These are phyloP conservation scores for Biston stratarius DNA, from an alignment of 2,888 invertebrate species.

Conservation along the genomic window DNA sequence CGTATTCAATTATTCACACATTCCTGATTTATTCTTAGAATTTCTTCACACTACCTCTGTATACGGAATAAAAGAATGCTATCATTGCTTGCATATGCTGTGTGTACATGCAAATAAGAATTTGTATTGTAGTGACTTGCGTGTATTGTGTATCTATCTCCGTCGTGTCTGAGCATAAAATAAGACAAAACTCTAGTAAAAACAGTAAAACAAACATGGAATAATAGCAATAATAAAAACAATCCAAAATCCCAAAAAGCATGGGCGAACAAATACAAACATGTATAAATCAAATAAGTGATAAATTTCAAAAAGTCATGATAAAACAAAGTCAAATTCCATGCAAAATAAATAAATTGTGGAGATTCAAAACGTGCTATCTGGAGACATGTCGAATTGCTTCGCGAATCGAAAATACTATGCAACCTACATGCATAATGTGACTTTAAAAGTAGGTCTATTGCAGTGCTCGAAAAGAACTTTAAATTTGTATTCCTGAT, in stretches of 20 bases:
- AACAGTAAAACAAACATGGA: slow-evolving; percentile 55
- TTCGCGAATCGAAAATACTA: slow-evolving; percentile 45
- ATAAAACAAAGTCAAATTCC: slow-evolving; percentile 60
- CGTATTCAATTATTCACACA: background rate
- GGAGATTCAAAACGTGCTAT: slow-evolving; percentile 56
- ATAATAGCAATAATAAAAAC: slow-evolving; percentile 57
- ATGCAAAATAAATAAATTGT: slow-evolving; percentile 62
- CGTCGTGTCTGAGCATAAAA: slow-evolving; percentile 21
- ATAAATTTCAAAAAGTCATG: slow-evolving; percentile 27
- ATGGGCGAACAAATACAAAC: slow-evolving; percentile 61
- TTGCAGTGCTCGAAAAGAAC: slow-evolving; percentile 44
- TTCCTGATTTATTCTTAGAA: background rate
- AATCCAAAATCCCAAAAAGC: slow-evolving; percentile 67
- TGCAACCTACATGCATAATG: slow-evolving; percentile 62
- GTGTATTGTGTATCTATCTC: slow-evolving; percentile 26
- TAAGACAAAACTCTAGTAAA: slow-evolving; percentile 35
- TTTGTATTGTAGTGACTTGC: slow-evolving; percentile 25
- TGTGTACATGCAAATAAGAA: slow-evolving; percentile 60
- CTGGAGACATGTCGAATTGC: slow-evolving; percentile 44
- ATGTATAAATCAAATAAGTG: slow-evolving; percentile 21
- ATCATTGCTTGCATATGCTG: slow-evolving; percentile 35
- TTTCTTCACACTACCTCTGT: background rate
- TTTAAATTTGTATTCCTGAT: slow-evolving; percentile 14
- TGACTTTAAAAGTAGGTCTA: slow-evolving; percentile 41
- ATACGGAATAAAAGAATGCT: background rate